Percentiles rank a stretch among this genome's conserved stretches.
phyloP scores from a whole-genome alignment of 30 jellyfish, hydroid and myxozoan species.

The Chironex yamaguchii region DNA sequence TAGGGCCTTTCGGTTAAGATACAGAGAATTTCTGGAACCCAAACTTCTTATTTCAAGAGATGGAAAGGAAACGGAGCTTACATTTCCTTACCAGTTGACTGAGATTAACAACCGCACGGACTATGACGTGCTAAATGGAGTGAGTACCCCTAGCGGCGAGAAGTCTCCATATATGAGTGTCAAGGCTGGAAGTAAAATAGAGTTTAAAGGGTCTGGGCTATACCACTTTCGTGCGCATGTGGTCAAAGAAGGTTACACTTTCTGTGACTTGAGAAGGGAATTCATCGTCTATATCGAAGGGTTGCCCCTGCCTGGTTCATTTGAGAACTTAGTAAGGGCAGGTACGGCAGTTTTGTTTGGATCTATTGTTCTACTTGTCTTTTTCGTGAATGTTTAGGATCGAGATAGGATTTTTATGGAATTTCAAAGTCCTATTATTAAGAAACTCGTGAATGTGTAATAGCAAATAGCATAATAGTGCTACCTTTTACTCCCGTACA shows the following conservation, averaged over 20 bases:
- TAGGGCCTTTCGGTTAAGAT: conserved; percentile 63
- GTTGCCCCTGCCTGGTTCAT: conserved; percentile 76
- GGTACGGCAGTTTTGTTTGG: conserved; percentile 88
- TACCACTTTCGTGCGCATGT: conserved; percentile 68
- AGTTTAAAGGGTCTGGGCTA: conserved; percentile 83
- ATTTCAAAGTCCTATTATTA: no score
- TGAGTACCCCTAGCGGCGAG: background rate
- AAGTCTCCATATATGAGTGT: conserved; percentile 23
- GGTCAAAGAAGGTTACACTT: conserved; percentile 36
- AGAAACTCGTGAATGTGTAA: no score
- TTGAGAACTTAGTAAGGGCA: conserved; percentile 72
- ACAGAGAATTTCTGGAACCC: conserved; percentile 53
- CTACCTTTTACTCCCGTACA: no score
- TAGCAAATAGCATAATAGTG: no score
- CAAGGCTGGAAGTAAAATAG: conserved; percentile 15
- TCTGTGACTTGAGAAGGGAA: conserved; percentile 73
- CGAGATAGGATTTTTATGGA: no score
- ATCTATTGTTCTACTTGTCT: conserved; percentile 41
- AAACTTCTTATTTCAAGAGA: background rate
- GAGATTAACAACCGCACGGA: conserved; percentile 81
- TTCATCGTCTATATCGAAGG: conserved; percentile 76
- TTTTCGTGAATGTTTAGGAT: conserved; percentile 35
- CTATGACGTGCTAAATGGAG: conserved; percentile 17
- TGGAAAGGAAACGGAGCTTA: conserved; percentile 23
- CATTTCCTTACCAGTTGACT: conserved; percentile 50